These are phyloP conservation scores for Carcharodon carcharias DNA, from an alignment of 2,797 vertebrate genomes.

Conservation along the genomic window DNA sequence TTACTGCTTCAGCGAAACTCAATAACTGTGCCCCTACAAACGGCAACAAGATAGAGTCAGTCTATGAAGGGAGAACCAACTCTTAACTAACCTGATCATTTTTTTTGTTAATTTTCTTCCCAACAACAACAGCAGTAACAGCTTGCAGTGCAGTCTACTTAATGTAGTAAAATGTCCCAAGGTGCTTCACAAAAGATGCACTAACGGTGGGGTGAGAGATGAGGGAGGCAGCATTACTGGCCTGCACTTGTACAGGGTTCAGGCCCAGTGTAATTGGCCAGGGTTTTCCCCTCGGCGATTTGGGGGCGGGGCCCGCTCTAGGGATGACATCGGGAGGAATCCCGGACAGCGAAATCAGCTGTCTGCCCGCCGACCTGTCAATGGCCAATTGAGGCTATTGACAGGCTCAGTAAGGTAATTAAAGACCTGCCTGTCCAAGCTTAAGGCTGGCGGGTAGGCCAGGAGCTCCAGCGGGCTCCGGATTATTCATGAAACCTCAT, in stretches of 20 bases:
- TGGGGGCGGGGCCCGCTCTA: too few species aligned
- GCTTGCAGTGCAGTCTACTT: background rate
- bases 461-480: too few species aligned
- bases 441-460: too few species aligned
- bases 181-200: background rate
- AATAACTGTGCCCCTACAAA: slow-evolving; percentile 42
- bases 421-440: too few species aligned
- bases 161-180: background rate
- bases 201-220: background rate
- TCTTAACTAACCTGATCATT: background rate
- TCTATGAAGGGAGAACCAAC: background rate
- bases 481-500: too few species aligned
- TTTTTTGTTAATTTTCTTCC: background rate
- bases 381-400: too few species aligned
- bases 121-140: background rate
- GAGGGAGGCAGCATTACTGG: background rate
- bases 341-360: too few species aligned
- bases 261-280: background rate
- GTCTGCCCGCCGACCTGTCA: too few species aligned
- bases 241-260: background rate
- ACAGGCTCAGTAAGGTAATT: too few species aligned
- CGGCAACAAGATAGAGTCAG: background rate
- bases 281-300: too few species aligned
- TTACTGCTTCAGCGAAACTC: slow-evolving; percentile 36
- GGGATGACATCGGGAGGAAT: too few species aligned